Evolutionary conservation across 2,888 invertebrate genomes (phyloP), one percentile per base, ranked within the genome.

Genomic region (Bibio marci): DNA sequence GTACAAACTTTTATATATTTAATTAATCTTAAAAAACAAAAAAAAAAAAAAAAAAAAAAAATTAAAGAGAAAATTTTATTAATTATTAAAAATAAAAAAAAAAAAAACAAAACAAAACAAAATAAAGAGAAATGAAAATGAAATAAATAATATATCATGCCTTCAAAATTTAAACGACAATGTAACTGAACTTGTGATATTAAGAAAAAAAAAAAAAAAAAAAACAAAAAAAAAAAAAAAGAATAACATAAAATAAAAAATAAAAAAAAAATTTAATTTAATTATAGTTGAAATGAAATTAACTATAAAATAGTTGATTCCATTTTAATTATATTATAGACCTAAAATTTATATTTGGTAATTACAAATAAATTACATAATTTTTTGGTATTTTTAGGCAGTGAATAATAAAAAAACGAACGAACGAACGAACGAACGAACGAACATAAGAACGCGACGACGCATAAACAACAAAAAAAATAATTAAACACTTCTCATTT

Each of bases 161-260:
- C 47, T 54, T 46, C 52, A 53, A 49, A 49, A 49, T 52, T 53
- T 49, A 53, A 55, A 35, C 47, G 46, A 60, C 57, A 55, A 57
- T 58, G 59, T 59, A 59, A 60, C 60, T 60, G 60, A 59, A 58
- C 58, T 59, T 59, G 59, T 59, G 61, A 60, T 60, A 60, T 51
- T 49, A 45, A 45, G 43, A 43, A 41, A 39, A 41, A n/a, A n/a
- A n/a, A n/a, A n/a, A n/a, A n/a, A n/a, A n/a, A n/a, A n/a, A n/a
- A n/a, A n/a, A n/a, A 40, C 37, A 38, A 38, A 43, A 44, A 44
- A 41, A 40, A 44, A 44, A 41, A 35, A 40, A 38, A 38, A 36
- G 22, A 36, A 27, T n/a, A n/a, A n/a, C n/a, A n/a, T n/a, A n/a
- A 40, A 39, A 38, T 37, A 43, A 44, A 44, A 41, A 40, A 44